These are phyloP conservation scores for Heliconius melpomene DNA, from an alignment of 1,140 invertebrate genomes.

Conservation along the genomic window DNA sequence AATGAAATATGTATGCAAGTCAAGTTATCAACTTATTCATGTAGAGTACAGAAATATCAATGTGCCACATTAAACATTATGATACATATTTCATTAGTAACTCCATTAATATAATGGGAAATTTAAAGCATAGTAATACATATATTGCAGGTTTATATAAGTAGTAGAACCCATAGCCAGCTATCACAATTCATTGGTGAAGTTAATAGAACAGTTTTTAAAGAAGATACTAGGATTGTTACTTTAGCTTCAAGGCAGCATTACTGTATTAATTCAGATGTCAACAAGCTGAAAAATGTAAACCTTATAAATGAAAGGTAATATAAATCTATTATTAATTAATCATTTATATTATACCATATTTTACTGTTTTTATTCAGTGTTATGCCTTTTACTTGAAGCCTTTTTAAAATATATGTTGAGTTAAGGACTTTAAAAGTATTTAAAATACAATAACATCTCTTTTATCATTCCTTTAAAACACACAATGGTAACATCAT, in stretches of 20 bases:
- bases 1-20: too few species aligned
- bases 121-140: neutral
- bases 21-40: too few species aligned
- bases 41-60: too few species aligned
- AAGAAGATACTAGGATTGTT: slow-evolving; percentile 87
- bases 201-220: slow-evolving; percentile 92
- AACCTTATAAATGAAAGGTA: slow-evolving; percentile 95
- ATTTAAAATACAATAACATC: too few species aligned
- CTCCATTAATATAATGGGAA: neutral
- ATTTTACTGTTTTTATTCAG: too few species aligned
- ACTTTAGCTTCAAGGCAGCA: slow-evolving; percentile 95
- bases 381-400: too few species aligned
- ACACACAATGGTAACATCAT: too few species aligned
- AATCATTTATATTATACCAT: neutral
- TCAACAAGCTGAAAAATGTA: slow-evolving; percentile 88
- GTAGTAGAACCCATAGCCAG: slow-evolving; percentile 98
- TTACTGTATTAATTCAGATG: slow-evolving; percentile 94
- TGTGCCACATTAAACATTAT: neutral
- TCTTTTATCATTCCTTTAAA: too few species aligned
- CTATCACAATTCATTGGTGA: slow-evolving; percentile 96
- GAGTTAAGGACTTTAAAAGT: too few species aligned
- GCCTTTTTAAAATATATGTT: too few species aligned
- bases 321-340: slow-evolving; percentile 27
- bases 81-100: neutral
- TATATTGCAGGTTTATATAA: slow-evolving; percentile 92